These are phyloP conservation scores for Leguminivora glycinivorella DNA, from an alignment of 1,140 invertebrate genomes.

Conservation along the genomic window DNA sequence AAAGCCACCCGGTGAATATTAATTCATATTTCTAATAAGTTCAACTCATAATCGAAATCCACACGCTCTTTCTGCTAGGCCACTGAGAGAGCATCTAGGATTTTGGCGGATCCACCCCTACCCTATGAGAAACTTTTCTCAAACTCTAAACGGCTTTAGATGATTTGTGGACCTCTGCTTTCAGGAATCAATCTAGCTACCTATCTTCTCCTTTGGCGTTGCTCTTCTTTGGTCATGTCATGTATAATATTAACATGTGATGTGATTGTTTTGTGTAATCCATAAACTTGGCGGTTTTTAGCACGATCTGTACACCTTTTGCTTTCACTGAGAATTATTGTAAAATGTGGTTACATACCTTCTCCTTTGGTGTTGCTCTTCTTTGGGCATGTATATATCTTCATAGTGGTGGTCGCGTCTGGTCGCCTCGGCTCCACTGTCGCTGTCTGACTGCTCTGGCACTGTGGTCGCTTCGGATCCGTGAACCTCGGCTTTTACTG, in stretches of 20 bases:
- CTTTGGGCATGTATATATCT: constrained; percentile 85
- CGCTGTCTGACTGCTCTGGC: constrained; percentile 64
- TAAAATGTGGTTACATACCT: constrained; percentile 47
- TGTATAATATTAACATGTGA: too few species aligned
- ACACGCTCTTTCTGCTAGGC: too few species aligned
- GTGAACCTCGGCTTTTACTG: constrained; percentile 71
- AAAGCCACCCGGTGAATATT: too few species aligned
- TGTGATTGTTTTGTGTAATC: too few species aligned
- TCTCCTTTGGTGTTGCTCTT: constrained; percentile 78
- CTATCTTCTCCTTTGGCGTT: constrained; percentile 68
- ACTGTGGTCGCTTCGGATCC: constrained; percentile 49
- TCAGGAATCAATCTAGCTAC: background rate
- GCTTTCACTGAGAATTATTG: background rate
- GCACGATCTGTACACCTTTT: too few species aligned
- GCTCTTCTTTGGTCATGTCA: constrained; percentile 83
- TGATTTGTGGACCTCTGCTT: background rate
- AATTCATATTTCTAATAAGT: too few species aligned
- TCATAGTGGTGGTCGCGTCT: constrained; percentile 85
- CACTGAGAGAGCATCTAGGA: too few species aligned
- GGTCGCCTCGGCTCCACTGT: constrained; percentile 71
- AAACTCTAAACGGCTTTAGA: too few species aligned
- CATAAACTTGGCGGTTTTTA: too few species aligned
- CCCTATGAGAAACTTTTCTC: too few species aligned
- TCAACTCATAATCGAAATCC: too few species aligned
- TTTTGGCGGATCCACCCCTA: too few species aligned